Evolutionary conservation across 2,888 invertebrate genomes (phyloP).

Genomic region (Bursaphelenchus okinawaensis): DNA sequence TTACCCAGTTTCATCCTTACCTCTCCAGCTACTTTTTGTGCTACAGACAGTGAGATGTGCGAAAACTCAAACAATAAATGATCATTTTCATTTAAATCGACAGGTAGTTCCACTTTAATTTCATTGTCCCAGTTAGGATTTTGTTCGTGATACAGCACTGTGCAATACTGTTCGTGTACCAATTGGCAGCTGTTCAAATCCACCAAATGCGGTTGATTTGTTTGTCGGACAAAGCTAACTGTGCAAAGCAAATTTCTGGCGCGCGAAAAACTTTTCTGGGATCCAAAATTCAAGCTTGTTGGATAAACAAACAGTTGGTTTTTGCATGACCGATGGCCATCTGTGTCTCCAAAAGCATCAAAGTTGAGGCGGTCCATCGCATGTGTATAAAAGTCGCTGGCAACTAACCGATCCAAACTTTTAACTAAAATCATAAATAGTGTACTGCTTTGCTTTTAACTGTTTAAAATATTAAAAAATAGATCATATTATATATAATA

Average conservation of each 20-base stretch:
- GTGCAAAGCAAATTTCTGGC: constrained; percentile 89
- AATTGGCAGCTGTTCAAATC: constrained; percentile 36
- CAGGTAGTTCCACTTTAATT: constrained; percentile 81
- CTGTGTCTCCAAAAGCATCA: constrained; percentile 58
- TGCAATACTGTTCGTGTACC: constrained; percentile 34
- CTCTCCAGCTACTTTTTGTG: constrained; percentile 23
- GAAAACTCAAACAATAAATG: constrained; percentile 90
- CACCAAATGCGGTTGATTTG: constrained; percentile 67
- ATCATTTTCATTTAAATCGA: constrained; percentile 76
- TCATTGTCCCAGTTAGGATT: constrained; percentile 55
- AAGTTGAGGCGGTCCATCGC: neutral
- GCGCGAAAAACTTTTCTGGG: constrained; percentile 57
- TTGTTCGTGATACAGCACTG: constrained; percentile 55
- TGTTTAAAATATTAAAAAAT: neutral
- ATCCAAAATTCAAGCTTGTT: constrained; percentile 59
- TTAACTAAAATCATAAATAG: constrained; percentile 2
- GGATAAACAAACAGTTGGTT: constrained; percentile 92
- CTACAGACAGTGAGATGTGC: constrained; percentile 81
- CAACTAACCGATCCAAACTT: neutral
- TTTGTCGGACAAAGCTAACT: constrained; percentile 71
- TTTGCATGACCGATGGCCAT: constrained; percentile 68
- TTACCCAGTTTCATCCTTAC: constrained; percentile 19
- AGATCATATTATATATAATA: neutral
- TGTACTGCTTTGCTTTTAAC: neutral
- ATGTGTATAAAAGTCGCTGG: constrained; percentile 8